A percentile compares a stretch with the other conserved stretches of the same genome.
phyloP scores from a whole-genome alignment of 2,113 vertebrate genomes.

The Tamias sibiricus region DNA sequence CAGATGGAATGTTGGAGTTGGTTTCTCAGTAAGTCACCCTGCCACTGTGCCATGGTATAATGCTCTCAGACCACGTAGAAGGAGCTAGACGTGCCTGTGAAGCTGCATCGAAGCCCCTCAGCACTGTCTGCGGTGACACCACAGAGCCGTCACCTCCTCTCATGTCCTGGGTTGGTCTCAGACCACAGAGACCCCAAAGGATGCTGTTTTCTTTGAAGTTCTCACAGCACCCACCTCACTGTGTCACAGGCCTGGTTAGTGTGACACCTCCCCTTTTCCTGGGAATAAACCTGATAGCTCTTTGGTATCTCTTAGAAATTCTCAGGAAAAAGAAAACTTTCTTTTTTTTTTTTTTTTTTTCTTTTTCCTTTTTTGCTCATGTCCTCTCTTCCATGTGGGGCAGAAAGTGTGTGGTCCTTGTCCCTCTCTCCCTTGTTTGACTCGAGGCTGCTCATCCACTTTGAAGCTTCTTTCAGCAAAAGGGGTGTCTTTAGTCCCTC shows the following conservation, averaged over 20 bases:
- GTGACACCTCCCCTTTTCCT: neutral
- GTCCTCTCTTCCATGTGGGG: neutral
- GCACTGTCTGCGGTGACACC: neutral
- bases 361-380: neutral
- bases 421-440: neutral
- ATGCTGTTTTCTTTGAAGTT: neutral
- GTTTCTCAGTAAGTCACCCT: neutral
- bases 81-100: neutral
- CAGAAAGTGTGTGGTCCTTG: neutral
- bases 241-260: neutral
- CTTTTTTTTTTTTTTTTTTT: neutral
- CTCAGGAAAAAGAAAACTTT: neutral
- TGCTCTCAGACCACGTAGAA: neutral
- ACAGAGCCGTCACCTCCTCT: neutral
- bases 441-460: neutral
- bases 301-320: neutral
- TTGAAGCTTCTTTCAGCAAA: neutral
- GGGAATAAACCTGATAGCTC: neutral
- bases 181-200: neutral
- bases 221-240: neutral
- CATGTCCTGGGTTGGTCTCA: neutral
- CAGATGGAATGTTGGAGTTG: neutral
- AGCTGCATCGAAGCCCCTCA: neutral
- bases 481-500: neutral
- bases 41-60: neutral